These are phyloP conservation scores for Zapornia atra DNA, from an alignment of 2,113 vertebrate species.

Conservation along the genomic window DNA sequence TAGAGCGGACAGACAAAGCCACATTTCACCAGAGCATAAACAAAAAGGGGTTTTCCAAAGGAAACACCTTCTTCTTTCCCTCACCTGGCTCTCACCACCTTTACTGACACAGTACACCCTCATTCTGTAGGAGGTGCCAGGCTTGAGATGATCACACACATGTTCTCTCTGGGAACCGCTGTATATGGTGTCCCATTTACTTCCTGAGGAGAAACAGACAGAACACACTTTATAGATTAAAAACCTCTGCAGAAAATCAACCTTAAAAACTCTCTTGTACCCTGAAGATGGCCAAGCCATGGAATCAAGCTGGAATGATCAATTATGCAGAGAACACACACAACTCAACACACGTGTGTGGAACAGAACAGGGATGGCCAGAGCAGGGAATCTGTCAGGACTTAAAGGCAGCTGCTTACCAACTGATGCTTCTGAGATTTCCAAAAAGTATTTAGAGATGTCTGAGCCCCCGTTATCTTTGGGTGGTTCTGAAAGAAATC, in stretches of 20 bases:
- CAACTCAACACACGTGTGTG: fast-evolving
- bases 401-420: slow-evolving; percentile 60
- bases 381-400: not conserved
- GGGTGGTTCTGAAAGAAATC: slow-evolving; percentile 75
- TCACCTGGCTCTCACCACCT: slow-evolving; percentile 81
- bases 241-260: not conserved
- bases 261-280: not conserved
- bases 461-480: slow-evolving; percentile 80
- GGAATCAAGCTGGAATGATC: not conserved
- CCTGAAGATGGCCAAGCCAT: too few species aligned
- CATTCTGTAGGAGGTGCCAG: slow-evolving; percentile 76
- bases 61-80: not conserved
- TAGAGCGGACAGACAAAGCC: not conserved
- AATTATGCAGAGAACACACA: not conserved
- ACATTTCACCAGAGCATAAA: not conserved
- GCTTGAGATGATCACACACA: slow-evolving; percentile 74
- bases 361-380: not conserved
- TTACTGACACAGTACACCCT: slow-evolving; percentile 75
- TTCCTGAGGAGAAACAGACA: slow-evolving; percentile 58
- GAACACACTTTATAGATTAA: not conserved
- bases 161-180: slow-evolving; percentile 74
- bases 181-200: slow-evolving; percentile 75
- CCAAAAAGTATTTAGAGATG: slow-evolving; percentile 76
- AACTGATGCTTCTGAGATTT: slow-evolving; percentile 69
- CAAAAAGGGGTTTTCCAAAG: not conserved